These are phyloP conservation scores for Notarius quadriscutis DNA, from an alignment of 2,113 vertebrate species.

Conservation along the genomic window DNA sequence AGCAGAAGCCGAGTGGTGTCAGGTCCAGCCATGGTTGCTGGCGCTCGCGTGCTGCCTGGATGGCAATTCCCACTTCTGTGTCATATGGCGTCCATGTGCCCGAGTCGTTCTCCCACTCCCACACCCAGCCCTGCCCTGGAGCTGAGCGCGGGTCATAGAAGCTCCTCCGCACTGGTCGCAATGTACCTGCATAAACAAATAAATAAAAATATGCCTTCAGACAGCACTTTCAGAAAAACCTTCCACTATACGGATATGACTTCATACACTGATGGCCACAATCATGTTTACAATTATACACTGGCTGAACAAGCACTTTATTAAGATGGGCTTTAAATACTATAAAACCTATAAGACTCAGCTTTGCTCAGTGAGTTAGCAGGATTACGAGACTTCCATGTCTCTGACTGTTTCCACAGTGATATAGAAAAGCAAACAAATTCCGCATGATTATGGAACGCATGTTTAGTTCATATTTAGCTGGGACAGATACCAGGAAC, in stretches of 20 bases:
- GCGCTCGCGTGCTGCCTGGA: constrained; percentile 95
- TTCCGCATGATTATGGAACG: neutral
- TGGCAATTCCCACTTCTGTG: constrained; percentile 95
- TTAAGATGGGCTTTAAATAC: neutral
- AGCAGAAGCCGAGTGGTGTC: constrained; percentile 94
- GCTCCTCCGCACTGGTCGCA: constrained; percentile 89
- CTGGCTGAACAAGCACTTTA: neutral
- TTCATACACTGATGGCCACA: neutral
- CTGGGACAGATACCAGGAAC: neutral
- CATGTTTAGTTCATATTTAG: neutral
- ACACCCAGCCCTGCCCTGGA: constrained; percentile 92
- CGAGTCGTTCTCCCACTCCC: constrained; percentile 97
- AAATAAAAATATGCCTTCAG: neutral
- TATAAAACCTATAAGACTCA: neutral
- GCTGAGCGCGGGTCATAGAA: constrained; percentile 95
- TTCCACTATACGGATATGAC: neutral
- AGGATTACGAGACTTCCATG: neutral
- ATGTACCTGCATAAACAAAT: constrained; percentile 77
- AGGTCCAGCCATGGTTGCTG: constrained; percentile 98
- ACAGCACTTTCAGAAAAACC: no score
- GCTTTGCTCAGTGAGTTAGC: neutral
- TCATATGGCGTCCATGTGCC: constrained; percentile 96
- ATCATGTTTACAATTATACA: neutral
- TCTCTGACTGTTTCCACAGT: neutral
- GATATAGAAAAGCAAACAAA: neutral